These are phyloP conservation scores for Microtus oregoni DNA, from an alignment of 2,113 vertebrate genomes.

Conservation along the genomic window DNA sequence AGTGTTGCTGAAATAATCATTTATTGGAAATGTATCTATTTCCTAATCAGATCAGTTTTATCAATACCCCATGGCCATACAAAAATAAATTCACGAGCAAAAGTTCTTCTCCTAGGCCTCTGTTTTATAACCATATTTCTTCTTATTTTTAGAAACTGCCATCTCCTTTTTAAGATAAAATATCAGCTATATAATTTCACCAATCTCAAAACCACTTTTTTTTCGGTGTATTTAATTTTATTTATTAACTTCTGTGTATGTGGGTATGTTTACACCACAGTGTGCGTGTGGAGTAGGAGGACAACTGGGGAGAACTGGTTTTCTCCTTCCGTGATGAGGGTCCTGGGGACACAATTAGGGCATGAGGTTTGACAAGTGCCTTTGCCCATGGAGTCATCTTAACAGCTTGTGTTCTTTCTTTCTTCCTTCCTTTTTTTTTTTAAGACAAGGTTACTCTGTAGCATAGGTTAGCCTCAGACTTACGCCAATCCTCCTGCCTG, in stretches of 20 bases:
- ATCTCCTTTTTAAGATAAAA: not conserved
- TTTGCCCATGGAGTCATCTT: not conserved
- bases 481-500: not conserved
- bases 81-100: not conserved
- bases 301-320: not conserved
- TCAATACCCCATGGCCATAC: not conserved
- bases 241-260: too few relatives aligned
- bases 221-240: not conserved
- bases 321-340: not conserved
- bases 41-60: constrained; percentile 9
- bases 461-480: not conserved
- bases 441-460: not conserved
- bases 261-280: not conserved
- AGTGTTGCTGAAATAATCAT: constrained; percentile 26
- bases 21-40: not conserved
- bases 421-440: too few relatives aligned
- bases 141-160: constrained; percentile 18
- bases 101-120: not conserved
- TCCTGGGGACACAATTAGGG: not conserved
- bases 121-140: not conserved
- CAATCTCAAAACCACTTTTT: not conserved
- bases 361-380: not conserved
- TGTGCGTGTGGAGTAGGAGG: not conserved
- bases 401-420: not conserved
- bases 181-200: not conserved